Conservation (phyloP, 2,797 vertebrate genomes). For the Typhlichthys subterraneus region DNA sequence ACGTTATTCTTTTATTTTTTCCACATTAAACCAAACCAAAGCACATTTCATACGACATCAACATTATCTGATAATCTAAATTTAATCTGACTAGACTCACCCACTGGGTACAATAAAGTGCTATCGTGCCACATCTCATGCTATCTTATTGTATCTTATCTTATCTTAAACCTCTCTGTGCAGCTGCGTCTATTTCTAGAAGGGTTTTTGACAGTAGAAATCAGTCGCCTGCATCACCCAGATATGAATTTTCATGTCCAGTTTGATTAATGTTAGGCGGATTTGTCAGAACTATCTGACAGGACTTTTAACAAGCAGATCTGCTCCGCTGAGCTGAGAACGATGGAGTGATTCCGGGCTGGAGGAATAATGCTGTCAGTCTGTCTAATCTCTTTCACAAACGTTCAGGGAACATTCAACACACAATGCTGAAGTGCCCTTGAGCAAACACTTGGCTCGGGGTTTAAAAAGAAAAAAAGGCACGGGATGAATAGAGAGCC, state of each 20-base stretch:
- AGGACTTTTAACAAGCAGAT: too few relatives aligned
- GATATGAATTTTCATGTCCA: too few relatives aligned
- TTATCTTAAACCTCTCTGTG: not conserved
- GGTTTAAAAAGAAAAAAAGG: not conserved
- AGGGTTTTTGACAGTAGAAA: too few relatives aligned
- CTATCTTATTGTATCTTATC: not conserved
- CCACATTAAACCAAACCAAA: too few relatives aligned
- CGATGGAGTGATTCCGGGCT: too few relatives aligned
- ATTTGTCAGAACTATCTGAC: too few relatives aligned
- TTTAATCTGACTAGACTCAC: not conserved
- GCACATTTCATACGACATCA: too few relatives aligned
- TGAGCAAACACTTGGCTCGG: not conserved
- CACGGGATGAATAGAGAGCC: not conserved
- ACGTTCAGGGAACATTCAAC: not conserved
- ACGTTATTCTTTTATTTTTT: too few relatives aligned
- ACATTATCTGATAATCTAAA: not conserved
- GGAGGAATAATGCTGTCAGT: not conserved
- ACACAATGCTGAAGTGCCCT: not conserved
- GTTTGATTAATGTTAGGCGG: too few relatives aligned
- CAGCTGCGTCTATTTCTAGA: too few relatives aligned
- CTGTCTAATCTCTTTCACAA: not conserved
- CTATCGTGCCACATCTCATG: not conserved
- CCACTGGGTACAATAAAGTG: not conserved
- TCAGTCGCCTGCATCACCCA: too few relatives aligned
- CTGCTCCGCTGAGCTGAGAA: too few relatives aligned